phyloP scores from a whole-genome alignment of 1,140 invertebrate genomes.

The Aphelinus atriplicis region DNA sequence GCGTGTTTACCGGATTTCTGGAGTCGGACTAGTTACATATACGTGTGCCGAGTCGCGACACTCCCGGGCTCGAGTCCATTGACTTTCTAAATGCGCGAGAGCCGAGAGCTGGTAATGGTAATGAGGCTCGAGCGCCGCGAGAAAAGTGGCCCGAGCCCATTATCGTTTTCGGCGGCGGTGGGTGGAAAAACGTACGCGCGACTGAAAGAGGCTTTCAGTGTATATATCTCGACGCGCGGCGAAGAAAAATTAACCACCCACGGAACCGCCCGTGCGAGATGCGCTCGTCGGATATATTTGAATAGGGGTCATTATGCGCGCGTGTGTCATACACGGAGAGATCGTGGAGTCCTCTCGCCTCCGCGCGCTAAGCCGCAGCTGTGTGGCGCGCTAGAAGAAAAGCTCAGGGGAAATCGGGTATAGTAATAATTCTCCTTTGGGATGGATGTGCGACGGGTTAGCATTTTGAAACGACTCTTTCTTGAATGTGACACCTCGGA shows the following conservation, averaged over 20 bases:
- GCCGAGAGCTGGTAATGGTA: background rate
- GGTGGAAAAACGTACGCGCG: background rate
- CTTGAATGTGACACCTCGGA: too few species aligned
- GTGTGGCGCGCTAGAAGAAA: background rate
- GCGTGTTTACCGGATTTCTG: conserved; percentile 1
- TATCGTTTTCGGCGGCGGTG: conserved; percentile 15
- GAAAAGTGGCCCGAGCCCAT: conserved; percentile 7
- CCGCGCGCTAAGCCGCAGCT: too few species aligned
- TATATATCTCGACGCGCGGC: too few species aligned
- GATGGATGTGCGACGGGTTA: too few species aligned
- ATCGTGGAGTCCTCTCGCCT: background rate
- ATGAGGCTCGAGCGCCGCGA: background rate
- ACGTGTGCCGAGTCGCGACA: conserved; percentile 1
- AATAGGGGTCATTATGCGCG: conserved; percentile 22
- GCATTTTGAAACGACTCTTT: too few species aligned
- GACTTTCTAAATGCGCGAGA: conserved; percentile 30
- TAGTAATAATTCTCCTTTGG: too few species aligned
- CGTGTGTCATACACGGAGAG: background rate
- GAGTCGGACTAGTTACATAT: background rate
- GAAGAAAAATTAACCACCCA: background rate
- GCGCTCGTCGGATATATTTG: background rate
- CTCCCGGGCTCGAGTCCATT: conserved; percentile 1
- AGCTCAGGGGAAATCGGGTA: background rate
- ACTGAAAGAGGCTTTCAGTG: too few species aligned
- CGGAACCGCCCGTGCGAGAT: background rate